Evolutionary conservation across 2,797 vertebrate genomes (phyloP), one percentile per base, ranked within the genome.

Genomic region (Holocentrus rufus): DNA sequence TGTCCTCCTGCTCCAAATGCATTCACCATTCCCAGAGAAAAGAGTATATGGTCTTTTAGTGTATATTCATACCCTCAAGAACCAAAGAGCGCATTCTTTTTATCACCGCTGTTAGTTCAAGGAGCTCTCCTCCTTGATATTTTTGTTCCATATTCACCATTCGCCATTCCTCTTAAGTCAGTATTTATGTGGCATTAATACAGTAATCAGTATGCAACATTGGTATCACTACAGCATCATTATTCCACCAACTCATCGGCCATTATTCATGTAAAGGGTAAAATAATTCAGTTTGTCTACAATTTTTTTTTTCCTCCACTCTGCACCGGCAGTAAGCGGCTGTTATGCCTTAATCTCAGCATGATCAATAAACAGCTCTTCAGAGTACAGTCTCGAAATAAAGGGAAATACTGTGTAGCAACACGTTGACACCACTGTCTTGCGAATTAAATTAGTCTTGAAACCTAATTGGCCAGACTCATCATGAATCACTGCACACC

Each of bases 301-400:
- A n/a, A n/a, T n/a, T n/a, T n/a, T n/a, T n/a, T n/a, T n/a, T n/a
- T n/a, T 11, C 11, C 11, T 67, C 14, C 25, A 22, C 14, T 20
- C 31, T 34, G 31, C 8, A 6, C 52, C n/a, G 18, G 27, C 57
- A 27, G 22, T 23, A 59, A 25, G 14, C 36, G 30, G 44, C 50
- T n/a, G 11, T 46, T 15, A 22, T 7, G 34, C 47, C 55, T 27
- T 67, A 6, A 44, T 68, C 65, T 70, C 69, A 56, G 58, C 65
- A 31, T 50, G 49, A 75, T 76, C 4, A 63, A 56, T 65, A 69
- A 20, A 60, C 34, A 57, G 61, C 42, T 20, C 46, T 65, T 47
- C 36, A 49, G 30, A 53, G 22, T 17, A 50, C 27, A 49, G 27
- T 6, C n/a, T 34, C 27, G 31, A 18, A 55, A 54, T 44, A 20